Evolutionary conservation across 2,888 invertebrate species (phyloP), one percentile per base, ranked within the genome.

Genomic region (Cantharis flavilabris): DNA sequence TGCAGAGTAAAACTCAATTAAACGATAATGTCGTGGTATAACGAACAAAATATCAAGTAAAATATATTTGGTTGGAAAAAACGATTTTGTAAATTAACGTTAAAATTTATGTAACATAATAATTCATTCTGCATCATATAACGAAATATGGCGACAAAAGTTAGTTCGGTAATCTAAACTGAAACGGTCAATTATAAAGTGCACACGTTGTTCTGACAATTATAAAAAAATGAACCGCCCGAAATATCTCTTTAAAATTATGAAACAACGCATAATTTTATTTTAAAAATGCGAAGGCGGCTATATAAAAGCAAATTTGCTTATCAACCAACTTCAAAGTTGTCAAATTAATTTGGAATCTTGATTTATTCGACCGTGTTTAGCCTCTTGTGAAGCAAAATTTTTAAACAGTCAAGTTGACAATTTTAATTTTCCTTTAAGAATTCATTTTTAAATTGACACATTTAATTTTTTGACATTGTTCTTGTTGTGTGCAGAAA

Each of bases 141-240:
- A 72, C 81, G 82, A 81, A 81, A 80, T 81, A 83, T 81, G 80
- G 82, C 80, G 79, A 78, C 80, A 77, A 80, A 79, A 82, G 81
- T 83, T 81, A 74, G 80, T 80, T 82, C 78, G 73, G 79, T 73
- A 80, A 81, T 80, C 79, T 79, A 81, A 81, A 81, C 81, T 80
- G 80, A 74, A 81, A 78, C 80, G 80, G 80, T 82, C 82, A 82
- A 81, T 82, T 82, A 82, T 79, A 80, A 73, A 75, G 79, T 75
- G 77, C 82, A 79, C 82, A 82, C 77, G 79, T 81, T 82, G 80
- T 80, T 77, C 76, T 81, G 82, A 82, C 82, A 82, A 82, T 80
- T 76, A 76, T 81, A 80, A 81, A 82, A 82, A 82, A 82, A 81
- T 79, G 78, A 76, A 77, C 76, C 80, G 79, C 80, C 80, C 80